Base-by-base conservation (phyloP, 2,888 invertebrate genomes). In the Neocrepidodera transversa region DNA sequence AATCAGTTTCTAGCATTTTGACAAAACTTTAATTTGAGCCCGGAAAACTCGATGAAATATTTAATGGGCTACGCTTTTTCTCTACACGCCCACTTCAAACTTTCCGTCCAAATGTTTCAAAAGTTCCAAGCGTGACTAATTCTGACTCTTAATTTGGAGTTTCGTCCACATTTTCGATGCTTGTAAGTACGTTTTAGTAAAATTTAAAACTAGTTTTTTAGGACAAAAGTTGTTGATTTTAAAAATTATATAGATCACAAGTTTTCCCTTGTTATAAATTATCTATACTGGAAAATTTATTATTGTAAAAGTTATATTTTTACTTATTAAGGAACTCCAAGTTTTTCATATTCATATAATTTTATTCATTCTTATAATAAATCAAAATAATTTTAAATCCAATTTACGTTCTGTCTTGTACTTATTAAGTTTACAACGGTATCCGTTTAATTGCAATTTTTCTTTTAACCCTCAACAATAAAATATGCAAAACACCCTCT, bases 401-500 rank as follows among this genome's bases (percentile, higher is more conserved):
- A 6, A 23, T 23, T 23, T 23, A 4, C 23, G 6, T 28, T 10
- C 10, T 10, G 28, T 40, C 11, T 16, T 40, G 2, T 40, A 16
- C 16, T 18, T 14, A 16, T 2, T 10, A 16, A 14, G 4, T 14
- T 14, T 36, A 4, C 11, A 16, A 11, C 13, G 17, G 40, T 16
- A 40, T 13, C 38, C 18, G 20, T 13, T 51, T 52, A 43, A 52
- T 53, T 53, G 14, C 18, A 32, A 10, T 18, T 20, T 20, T 20
- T 18, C 1, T 8, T 11, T 10, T 18, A 40, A 13, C 20, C 32
- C 32, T n/a, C 10, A 14, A 20, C 20, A 32, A 40, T 53, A 35
- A 53, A 53, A 53, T 53, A 53, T 53, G 43, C 43, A 40, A 53
- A 53, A 20, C n/a, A 53, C 18, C 18, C 43, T 6, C 6, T 45